Base-by-base conservation (phyloP, 2,888 invertebrate genomes). In the Homarus gammarus region DNA sequence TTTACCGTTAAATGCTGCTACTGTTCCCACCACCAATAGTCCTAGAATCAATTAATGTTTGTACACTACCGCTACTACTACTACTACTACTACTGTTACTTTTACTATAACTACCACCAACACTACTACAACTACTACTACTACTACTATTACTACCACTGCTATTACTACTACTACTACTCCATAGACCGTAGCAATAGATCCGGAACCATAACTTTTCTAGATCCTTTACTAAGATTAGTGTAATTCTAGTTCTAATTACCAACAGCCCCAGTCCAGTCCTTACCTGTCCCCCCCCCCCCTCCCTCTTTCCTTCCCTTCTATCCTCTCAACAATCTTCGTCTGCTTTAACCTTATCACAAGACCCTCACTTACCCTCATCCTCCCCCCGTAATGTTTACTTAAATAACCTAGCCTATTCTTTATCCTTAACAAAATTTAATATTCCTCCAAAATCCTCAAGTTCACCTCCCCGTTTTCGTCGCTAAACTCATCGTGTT, bases 21-120 rank as follows among this genome's bases (percentile, higher is more conserved):
- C 73, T 81, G 73, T 75, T 82, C 75, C 87, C 87, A 44, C 82
- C 61, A 75, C 75, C 82, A 73, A 82, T 87, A 87, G 87, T 49
- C 81, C 87, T 87, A 87, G 87, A 85, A 77, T 77, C 77, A 78
- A 77, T 85, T 85, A 85, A 85, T 85, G 85, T 77, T 64, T 85
- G 77, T 70, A 81, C 81, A 81, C 81, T 64, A 81, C 56, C 27
- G 38, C 73, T 40, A 68, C 82, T 82, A 61, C 38, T 61, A 33
- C 61, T 79, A 36, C 79, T 56, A 36, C 36, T 36, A 64, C 61
- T 61, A 40, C 79, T 56, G n/a, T 6, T 79, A 61, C 79, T 61
- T 61, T 33, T 79, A 36, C 79, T 61, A 64, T 38, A 61, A 64
- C 64, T 38, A 33, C 64, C 61, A 79, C 36, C 10, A 79, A 22